A percentile compares a stretch with the other conserved stretches of the same genome.
These are phyloP conservation scores for Mantis religiosa DNA, from an alignment of 2,888 invertebrate genomes.

Conservation along the genomic window DNA sequence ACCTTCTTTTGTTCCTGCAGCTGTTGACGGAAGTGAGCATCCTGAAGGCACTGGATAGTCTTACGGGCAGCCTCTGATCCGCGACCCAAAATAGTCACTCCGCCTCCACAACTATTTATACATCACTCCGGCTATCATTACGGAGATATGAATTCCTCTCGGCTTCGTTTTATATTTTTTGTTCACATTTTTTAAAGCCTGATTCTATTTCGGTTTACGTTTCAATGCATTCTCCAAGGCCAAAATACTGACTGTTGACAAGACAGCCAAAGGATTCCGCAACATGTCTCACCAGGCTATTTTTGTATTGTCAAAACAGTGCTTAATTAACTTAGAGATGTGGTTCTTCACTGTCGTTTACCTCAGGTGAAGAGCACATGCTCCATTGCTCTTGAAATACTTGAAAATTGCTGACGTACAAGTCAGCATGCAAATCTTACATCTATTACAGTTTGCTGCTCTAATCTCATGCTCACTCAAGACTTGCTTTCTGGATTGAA, in stretches of 20 bases:
- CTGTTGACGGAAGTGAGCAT: background rate
- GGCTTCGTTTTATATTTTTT: background rate
- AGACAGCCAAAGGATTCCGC: background rate
- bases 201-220: background rate
- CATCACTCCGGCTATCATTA: background rate
- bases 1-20: background rate
- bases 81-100: conserved; percentile 11
- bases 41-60: background rate
- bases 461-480: too few species aligned
- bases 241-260: background rate
- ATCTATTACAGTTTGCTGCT: too few species aligned
- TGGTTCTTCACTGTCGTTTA: too few species aligned
- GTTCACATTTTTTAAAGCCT: background rate
- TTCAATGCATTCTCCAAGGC: background rate
- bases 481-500: too few species aligned
- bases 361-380: too few species aligned
- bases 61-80: background rate
- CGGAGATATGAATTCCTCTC: background rate
- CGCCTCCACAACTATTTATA: conserved; percentile 20
- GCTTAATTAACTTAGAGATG: too few species aligned
- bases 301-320: background rate
- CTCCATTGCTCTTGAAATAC: too few species aligned
- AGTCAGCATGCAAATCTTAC: too few species aligned
- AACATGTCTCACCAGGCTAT: background rate
- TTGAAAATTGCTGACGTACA: too few species aligned